Evolutionary conservation across 2,113 vertebrate genomes (phyloP).

Genomic region (Caranx melampygus): DNA sequence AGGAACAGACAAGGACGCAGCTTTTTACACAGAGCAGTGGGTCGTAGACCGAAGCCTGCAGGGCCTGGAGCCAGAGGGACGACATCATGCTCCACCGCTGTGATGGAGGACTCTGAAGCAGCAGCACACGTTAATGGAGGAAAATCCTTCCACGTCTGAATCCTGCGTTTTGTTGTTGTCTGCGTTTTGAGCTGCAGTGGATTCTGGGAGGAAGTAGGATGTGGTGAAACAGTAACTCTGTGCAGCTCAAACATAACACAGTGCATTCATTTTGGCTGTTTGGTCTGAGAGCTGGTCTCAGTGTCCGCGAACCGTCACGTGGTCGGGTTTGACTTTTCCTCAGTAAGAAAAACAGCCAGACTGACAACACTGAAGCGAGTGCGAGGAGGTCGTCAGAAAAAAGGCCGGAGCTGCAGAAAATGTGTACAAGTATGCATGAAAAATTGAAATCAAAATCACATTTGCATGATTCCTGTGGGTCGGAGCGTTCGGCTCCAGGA

Average conservation of each 20-base stretch:
- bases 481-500: too few relatives aligned
- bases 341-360: too few relatives aligned
- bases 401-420: too few relatives aligned
- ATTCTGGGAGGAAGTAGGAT: slow-evolving; percentile 7
- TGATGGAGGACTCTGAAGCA: background rate
- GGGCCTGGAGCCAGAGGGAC: too few relatives aligned
- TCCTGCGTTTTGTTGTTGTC: background rate
- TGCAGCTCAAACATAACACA: background rate
- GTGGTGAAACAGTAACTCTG: background rate
- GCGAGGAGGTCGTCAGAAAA: too few relatives aligned
- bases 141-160: background rate
- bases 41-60: too few relatives aligned
- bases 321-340: too few relatives aligned
- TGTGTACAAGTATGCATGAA: too few relatives aligned
- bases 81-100: background rate
- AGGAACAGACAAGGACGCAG: background rate
- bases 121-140: too few relatives aligned
- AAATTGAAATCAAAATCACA: too few relatives aligned
- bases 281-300: background rate
- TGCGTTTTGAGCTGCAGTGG: slow-evolving; percentile 6
- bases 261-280: background rate
- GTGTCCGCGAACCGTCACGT: background rate
- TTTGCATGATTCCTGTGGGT: too few relatives aligned
- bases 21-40: background rate
- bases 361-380: too few relatives aligned